Base-by-base conservation (phyloP, 1,140 invertebrate species). In the Drosophila arawakana region DNA sequence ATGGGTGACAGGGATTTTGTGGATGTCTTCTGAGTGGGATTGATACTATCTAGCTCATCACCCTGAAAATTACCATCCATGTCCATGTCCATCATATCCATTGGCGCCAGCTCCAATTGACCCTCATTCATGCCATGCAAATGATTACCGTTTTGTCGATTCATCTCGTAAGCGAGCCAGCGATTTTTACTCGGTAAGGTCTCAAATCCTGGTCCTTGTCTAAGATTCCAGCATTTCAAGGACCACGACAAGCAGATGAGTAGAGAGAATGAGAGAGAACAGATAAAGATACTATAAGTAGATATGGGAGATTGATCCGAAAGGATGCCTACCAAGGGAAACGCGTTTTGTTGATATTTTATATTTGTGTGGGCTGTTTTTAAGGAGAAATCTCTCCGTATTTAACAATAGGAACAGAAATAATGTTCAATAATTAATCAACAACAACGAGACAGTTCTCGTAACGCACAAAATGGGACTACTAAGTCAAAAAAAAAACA, bases 1-100 rank as follows among this genome's bases (percentile, higher is more conserved):
- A 94, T 95, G 78, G 95, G 60, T 9, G 81, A 63, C 11, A 91
- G 55, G 7, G 75, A 66, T 49, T 80, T 80, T 0, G 55, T 15
- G n/a, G 77, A 73, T 6, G 37, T 21, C 35, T 74, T 80, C 6
- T 68, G 39, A 10, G 65, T 9, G 25, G 52, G 35, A 21, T 37
- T 44, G 9, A 37, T 18, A n/a, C 3, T 69, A 10, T 74, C 41
- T 0, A 68, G 49, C 7, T 85, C 73, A 47, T 83, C 75, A 2
- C 55, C 65, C 8, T 71, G 62, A 35, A 30, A 54, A 10, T 34
- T 66, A n/a, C 25, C 25, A 15, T 76, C 59, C 15, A 55, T 30
- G 2, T 84, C 74, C 7, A 71, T 11, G 9, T 91, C 80, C 59
- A 75, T 34, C 59, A 57, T 41, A 13, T 73, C 62, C 15, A 71